Base-by-base conservation (phyloP, 2,888 invertebrate genomes). In the Nymphalis polychloros region DNA sequence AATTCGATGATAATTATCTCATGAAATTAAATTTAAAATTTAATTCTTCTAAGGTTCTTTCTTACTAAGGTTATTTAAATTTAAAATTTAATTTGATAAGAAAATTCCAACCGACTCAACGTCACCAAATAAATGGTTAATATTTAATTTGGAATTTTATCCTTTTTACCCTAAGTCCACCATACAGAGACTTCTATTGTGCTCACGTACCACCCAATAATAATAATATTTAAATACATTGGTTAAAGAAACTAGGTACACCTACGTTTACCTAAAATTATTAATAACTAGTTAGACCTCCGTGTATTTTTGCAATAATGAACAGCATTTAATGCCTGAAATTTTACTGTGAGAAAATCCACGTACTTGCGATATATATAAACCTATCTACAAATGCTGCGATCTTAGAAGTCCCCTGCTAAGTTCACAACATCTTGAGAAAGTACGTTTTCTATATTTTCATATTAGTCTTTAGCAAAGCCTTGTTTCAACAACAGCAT, bases 221-320 rank as follows among this genome's bases (percentile, higher is more conserved):
- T 46, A 31, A 63, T 57, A 59, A 31, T 35, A 52, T 61, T 46
- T 35, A 69, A 62, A 63, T 50, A 65, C 47, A 60, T 65, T 19
- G 62, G 69, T 31, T 48, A 31, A 46, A 64, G 27, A 23, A 59
- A 16, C 53, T 47, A 46, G 23, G 41, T 62, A 41, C 57, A 55
- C 27, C 7, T 55, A 31, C 27, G 17, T 8, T 50, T 19, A 64
- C n/a, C 48, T 67, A 71, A 16, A 53, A 7, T 48, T 64, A 64
- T 57, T 47, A 64, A 64, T 53, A 46, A 66, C 63, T 69, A 71
- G 50, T 69, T 69, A 71, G 67, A 71, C 69, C 69, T 53, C 50
- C 53, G 68, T 57, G 63, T 71, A 59, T 23, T 60, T 41, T 68
- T 60, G 61, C 41, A 64, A 61, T 50, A 46, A 69, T 47, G 62